These are phyloP conservation scores for Stenchaetothrips biformis DNA, from an alignment of 2,888 invertebrate species.

Conservation along the genomic window DNA sequence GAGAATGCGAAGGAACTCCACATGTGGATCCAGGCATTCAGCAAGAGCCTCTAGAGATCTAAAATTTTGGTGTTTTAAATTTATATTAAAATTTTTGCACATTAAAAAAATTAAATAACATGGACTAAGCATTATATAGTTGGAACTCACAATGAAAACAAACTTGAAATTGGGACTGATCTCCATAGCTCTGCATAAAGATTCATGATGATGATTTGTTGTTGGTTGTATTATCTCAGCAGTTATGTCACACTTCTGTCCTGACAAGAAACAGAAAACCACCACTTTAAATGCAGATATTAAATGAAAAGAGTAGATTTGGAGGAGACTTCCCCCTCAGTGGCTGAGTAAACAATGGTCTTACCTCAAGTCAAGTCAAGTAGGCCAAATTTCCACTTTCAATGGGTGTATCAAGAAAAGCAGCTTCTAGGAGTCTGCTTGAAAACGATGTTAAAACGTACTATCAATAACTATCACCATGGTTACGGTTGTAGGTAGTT, in stretches of 20 bases:
- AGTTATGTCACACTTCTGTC: no score
- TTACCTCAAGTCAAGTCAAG: not conserved
- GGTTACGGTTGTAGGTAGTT: not conserved
- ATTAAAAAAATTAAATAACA: not conserved
- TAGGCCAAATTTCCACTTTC: not conserved
- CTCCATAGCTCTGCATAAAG: slow-evolving; percentile 5
- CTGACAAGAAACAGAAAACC: no score
- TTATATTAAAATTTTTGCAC: not conserved
- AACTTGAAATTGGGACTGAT: not conserved
- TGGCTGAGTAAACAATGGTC: not conserved
- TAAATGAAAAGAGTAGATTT: no score
- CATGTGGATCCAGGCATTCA: slow-evolving; percentile 1
- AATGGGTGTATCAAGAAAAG: no score
- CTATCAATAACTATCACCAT: not conserved
- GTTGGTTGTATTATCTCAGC: no score
- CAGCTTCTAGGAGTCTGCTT: no score
- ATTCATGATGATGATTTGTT: not conserved
- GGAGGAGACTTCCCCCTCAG: not conserved
- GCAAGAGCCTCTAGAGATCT: not conserved
- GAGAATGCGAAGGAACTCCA: not conserved
- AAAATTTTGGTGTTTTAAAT: no score
- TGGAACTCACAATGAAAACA: not conserved
- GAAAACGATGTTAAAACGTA: not conserved
- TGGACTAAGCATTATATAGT: not conserved
- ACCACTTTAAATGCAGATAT: not conserved